Evolutionary conservation across 2,113 vertebrate species (phyloP).

Genomic region (Passerina amoena): DNA sequence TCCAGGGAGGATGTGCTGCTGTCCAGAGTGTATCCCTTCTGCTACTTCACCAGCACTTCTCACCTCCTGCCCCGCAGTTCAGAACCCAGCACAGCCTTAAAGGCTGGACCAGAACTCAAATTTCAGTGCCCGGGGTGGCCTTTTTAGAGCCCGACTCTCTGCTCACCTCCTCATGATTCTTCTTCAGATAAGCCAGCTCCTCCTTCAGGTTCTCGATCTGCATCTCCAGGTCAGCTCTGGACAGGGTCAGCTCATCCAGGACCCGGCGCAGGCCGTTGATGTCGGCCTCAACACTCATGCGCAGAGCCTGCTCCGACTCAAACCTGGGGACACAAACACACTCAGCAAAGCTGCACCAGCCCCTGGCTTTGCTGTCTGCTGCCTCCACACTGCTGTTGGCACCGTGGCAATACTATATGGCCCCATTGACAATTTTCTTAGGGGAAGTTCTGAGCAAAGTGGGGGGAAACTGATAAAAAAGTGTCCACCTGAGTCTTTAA

Average conservation of each 20-base stretch:
- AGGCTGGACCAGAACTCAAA: neutral
- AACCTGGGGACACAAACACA: slow-evolving; percentile 69
- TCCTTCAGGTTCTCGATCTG: slow-evolving; percentile 87
- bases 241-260: slow-evolving; percentile 85
- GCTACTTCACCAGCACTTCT: neutral
- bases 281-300: slow-evolving; percentile 82
- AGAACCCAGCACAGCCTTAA: neutral
- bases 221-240: slow-evolving; percentile 85
- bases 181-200: slow-evolving; percentile 83
- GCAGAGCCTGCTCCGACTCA: slow-evolving; percentile 84
- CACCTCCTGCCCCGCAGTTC: neutral
- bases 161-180: slow-evolving; percentile 79
- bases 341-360: neutral
- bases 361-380: neutral
- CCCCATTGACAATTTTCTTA: neutral
- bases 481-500: neutral
- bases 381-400: neutral
- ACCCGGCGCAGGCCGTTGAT: slow-evolving; percentile 83
- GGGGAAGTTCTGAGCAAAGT: neutral
- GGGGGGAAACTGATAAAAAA: neutral
- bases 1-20: neutral
- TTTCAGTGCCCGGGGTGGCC: neutral
- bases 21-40: neutral
- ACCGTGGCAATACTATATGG: rapidly evolving
- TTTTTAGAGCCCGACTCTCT: neutral